These are phyloP conservation scores for Gadopsis marmoratus DNA, from an alignment of 2,797 vertebrate species.

Conservation along the genomic window DNA sequence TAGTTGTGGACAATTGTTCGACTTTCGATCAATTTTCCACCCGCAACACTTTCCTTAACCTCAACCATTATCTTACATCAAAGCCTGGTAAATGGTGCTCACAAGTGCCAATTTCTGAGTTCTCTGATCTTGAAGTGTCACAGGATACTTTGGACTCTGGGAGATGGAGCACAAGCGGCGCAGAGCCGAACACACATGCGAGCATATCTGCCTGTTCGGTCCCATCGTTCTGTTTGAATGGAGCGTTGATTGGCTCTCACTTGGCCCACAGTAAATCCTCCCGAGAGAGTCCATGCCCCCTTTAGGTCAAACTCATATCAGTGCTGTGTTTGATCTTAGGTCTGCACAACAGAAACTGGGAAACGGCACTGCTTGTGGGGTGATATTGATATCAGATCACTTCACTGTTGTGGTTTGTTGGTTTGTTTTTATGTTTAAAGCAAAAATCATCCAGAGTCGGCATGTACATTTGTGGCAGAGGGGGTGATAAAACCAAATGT, in stretches of 20 bases:
- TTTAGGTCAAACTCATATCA: constrained; percentile 72
- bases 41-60: constrained; percentile 59
- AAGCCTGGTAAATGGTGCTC: constrained; percentile 53
- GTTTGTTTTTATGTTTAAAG: constrained; percentile 2
- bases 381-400: constrained; percentile 10
- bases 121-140: constrained; percentile 62
- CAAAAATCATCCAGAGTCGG: not conserved
- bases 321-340: constrained; percentile 56
- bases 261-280: constrained; percentile 58
- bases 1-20: constrained; percentile 49
- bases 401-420: not conserved
- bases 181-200: constrained; percentile 9
- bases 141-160: constrained; percentile 47
- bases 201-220: constrained; percentile 28
- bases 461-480: constrained; percentile 17
- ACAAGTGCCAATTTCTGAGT: constrained; percentile 57
- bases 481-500: constrained; percentile 44
- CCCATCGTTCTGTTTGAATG: constrained; percentile 50
- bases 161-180: constrained; percentile 10
- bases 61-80: constrained; percentile 53
- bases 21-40: constrained; percentile 59
- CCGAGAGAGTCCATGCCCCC: constrained; percentile 50
- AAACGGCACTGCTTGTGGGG: constrained; percentile 9
- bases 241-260: constrained; percentile 63
- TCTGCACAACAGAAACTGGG: constrained; percentile 37